Evolutionary conservation across 2,797 vertebrate genomes (phyloP).

Genomic region (Pampus argenteus): DNA sequence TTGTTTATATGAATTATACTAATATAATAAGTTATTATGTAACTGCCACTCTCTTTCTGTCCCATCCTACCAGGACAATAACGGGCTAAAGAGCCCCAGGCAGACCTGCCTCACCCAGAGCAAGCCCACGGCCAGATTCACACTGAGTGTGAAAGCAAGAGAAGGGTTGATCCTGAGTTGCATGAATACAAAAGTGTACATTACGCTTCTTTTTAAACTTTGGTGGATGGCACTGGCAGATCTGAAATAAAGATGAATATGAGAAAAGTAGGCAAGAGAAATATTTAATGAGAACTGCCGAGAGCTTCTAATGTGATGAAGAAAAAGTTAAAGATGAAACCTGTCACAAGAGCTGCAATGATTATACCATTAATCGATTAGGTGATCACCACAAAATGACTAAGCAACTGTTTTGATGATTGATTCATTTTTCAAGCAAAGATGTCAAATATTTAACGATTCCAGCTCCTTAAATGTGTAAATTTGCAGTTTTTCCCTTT

Average conservation of each 20-base stretch:
- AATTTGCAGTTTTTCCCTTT: too few relatives aligned
- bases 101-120: conserved; percentile 50
- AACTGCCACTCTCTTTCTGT: not conserved
- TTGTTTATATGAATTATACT: not conserved
- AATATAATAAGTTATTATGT: not conserved
- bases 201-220: not conserved
- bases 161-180: conserved; percentile 9
- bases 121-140: conserved; percentile 54
- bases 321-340: too few relatives aligned
- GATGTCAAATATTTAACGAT: too few relatives aligned
- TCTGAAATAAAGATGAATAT: not conserved
- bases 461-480: too few relatives aligned
- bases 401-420: too few relatives aligned
- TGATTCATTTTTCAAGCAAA: too few relatives aligned
- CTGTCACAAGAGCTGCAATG: too few relatives aligned
- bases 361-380: too few relatives aligned
- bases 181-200: too few relatives aligned
- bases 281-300: too few relatives aligned
- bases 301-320: too few relatives aligned
- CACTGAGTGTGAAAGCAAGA: conserved; percentile 22
- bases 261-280: not conserved
- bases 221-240: not conserved
- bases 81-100: conserved; percentile 49
- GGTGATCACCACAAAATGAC: too few relatives aligned
- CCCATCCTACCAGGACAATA: conserved; percentile 14